Percentiles rank a stretch among this genome's conserved stretches.
phyloP scores from a whole-genome alignment of 2,888 invertebrate species.

The Blera fallax region DNA sequence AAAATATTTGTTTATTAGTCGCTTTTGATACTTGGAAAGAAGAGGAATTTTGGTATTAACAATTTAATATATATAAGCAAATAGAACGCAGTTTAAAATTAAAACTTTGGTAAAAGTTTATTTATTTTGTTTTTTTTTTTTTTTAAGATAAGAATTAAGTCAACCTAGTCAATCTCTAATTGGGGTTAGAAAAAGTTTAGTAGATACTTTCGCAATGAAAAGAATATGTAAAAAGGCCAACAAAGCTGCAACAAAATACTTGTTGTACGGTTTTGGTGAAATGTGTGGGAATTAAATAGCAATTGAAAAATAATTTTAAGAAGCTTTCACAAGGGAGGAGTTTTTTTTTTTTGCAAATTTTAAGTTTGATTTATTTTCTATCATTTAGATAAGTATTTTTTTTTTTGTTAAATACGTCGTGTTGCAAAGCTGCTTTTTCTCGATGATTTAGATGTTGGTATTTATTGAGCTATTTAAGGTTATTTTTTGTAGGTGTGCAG shows the following conservation, averaged over 20 bases:
- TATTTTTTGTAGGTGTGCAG: slow-evolving; percentile 18
- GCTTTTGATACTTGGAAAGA: slow-evolving; percentile 80
- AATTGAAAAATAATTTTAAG: slow-evolving; percentile 34
- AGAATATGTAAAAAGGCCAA: slow-evolving; percentile 42
- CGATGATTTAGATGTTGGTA: slow-evolving; percentile 14
- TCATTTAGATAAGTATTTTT: neutral
- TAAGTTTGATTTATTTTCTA: slow-evolving; percentile 3
- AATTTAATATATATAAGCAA: slow-evolving; percentile 37
- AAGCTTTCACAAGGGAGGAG: slow-evolving; percentile 20
- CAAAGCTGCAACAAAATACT: slow-evolving; percentile 54
- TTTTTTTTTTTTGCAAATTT: neutral
- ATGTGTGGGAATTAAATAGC: slow-evolving; percentile 19
- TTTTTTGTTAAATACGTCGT: slow-evolving; percentile 48
- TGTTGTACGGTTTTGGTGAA: slow-evolving; percentile 4
- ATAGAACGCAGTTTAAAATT: slow-evolving; percentile 30
- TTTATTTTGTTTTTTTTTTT: too few relatives aligned
- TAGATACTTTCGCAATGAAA: slow-evolving; percentile 40
- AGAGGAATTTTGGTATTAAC: slow-evolving; percentile 75
- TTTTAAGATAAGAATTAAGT: slow-evolving; percentile 15
- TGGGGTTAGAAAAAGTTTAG: neutral
- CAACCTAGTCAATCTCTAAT: slow-evolving; percentile 27
- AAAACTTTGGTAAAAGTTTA: neutral
- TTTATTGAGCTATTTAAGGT: slow-evolving; percentile 2
- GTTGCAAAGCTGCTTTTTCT: slow-evolving; percentile 74
- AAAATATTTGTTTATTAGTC: slow-evolving; percentile 73